Base-by-base conservation (phyloP, 2,888 invertebrate genomes). In the Cryptosula pallasiana region DNA sequence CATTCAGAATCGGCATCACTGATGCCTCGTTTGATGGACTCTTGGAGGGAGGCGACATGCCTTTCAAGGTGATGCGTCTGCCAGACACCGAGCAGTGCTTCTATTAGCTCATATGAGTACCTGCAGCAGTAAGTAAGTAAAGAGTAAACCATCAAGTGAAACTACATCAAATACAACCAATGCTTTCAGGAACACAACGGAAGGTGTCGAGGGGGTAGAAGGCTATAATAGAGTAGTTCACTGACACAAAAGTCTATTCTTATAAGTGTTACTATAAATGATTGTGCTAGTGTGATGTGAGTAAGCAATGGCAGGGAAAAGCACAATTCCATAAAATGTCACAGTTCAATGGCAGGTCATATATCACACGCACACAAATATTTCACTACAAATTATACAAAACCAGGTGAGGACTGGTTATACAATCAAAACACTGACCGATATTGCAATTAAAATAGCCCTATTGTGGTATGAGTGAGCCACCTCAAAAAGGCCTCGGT, bases 1-100 rank as follows among this genome's bases (percentile, higher is more conserved):
- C 96, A 95, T 71, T 92, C 92, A 35, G 91, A 89, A 85, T 99
- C 98, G 0, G 98, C 96, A 87, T 99, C 98, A 0, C 90, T 89
- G 75, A 97, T 91, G 0, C 95, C 95, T 76, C 82, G 81, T 76
- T 86, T 86, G 72, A 98, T 90, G 0, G 92, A 90, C 76, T 96
- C 96, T 75, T 92, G 90, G 1, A 99, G 84, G 0, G 89, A 86
- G 0, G 88, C 85, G 63, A 92, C 89, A 82, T 95, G 92, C 80
- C 90, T 90, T 83, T 96, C 96, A 72, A 98, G 85, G 0, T 90
- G 87, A 77, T 90, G 88, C 0, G 91, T 88, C n/a, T 92, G 89
- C 98, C 98, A 99, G 55, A 90, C 89, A 78, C 92, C 91, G 73
- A 97, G 87, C 73, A 97, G 87, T 76, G 92, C 87, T 74, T 92